Conservation (phyloP, 2,113 vertebrate genomes). For the Eonycteris spelaea region DNA sequence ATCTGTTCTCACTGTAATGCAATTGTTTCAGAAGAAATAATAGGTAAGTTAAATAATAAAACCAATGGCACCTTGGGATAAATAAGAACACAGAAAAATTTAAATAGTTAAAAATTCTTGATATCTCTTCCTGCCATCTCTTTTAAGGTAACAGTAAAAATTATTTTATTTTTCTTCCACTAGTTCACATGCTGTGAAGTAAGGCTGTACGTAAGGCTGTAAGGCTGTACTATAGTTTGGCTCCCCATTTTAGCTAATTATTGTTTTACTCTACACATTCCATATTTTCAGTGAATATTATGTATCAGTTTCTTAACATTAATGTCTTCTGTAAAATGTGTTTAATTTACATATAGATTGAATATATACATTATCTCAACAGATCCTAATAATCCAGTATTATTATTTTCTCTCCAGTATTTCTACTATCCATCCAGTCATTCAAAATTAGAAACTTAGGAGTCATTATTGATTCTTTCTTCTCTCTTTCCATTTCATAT, state of each 20-base stretch:
- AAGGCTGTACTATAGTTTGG: not conserved
- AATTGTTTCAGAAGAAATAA: constrained; percentile 68
- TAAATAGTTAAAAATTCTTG: constrained; percentile 37
- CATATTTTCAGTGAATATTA: constrained; percentile 4
- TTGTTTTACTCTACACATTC: constrained; percentile 20
- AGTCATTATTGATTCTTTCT: not conserved
- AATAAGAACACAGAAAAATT: constrained; percentile 45
- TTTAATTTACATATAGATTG: constrained; percentile 16
- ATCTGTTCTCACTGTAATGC: constrained; percentile 54
- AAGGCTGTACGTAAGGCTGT: not conserved
- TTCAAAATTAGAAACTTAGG: not conserved
- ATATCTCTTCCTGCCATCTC: constrained; percentile 3
- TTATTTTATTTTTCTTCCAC: constrained; percentile 38
- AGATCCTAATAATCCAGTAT: not conserved
- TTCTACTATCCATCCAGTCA: not conserved
- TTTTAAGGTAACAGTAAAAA: constrained; percentile 24
- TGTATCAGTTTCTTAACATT: constrained; percentile 15
- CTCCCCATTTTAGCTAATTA: constrained; percentile 26
- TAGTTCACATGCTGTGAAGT: not conserved
- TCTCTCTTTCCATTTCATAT: not conserved
- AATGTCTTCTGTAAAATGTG: not conserved
- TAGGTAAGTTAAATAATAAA: constrained; percentile 53
- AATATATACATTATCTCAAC: not conserved
- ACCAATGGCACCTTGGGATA: constrained; percentile 24
- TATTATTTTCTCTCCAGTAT: not conserved